phyloP scores from a whole-genome alignment of 2,888 invertebrate species.

The Drosophila phalerata region DNA sequence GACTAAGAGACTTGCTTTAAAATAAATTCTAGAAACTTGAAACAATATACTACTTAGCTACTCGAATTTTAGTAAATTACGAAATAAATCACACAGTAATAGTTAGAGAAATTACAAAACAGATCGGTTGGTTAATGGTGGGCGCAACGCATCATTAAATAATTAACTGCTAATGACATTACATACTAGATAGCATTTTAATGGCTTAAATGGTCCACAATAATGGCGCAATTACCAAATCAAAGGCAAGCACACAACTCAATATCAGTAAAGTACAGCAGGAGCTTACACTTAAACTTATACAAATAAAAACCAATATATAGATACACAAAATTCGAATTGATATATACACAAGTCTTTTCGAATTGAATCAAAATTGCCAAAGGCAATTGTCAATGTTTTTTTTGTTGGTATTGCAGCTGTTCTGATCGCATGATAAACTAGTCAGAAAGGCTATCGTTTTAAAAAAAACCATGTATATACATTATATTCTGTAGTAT shows the following conservation, averaged over 20 bases:
- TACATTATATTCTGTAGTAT: too few species aligned
- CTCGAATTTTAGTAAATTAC: too few species aligned
- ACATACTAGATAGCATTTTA: constrained; percentile 27
- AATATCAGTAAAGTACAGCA: background rate
- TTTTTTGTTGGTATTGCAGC: too few species aligned
- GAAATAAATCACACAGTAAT: background rate
- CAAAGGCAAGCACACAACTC: constrained; percentile 29
- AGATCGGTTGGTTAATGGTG: background rate
- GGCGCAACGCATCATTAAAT: constrained; percentile 49
- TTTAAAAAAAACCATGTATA: too few species aligned
- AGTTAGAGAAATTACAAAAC: too few species aligned
- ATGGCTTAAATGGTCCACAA: constrained; percentile 41
- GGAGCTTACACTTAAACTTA: background rate
- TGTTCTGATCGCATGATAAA: too few species aligned
- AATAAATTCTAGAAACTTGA: too few species aligned
- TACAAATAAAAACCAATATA: background rate
- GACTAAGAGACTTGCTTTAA: background rate
- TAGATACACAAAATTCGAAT: too few species aligned
- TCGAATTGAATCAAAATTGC: constrained; percentile 48
- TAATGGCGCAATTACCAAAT: constrained; percentile 52
- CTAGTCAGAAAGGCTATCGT: too few species aligned
- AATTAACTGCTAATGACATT: constrained; percentile 52
- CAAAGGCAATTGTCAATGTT: too few species aligned
- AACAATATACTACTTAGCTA: too few species aligned
- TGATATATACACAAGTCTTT: constrained; percentile 21